Evolutionary conservation across 2,888 invertebrate genomes (phyloP), one percentile per base, ranked within the genome.

Genomic region (Octonoba sinensis): DNA sequence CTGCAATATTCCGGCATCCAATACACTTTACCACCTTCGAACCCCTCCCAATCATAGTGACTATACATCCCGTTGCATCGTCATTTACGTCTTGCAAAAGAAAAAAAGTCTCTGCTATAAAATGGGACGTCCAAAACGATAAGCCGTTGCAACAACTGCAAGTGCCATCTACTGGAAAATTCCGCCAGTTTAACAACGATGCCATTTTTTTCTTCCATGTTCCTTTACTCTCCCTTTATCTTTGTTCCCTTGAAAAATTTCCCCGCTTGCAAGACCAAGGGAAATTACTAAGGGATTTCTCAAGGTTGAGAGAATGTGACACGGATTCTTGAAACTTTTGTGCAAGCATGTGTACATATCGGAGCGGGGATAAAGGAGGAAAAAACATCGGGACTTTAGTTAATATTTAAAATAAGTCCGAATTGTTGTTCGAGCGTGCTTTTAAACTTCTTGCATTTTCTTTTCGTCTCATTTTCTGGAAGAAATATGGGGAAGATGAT

Each of bases 381-480:
- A 64, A 59, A 47, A 51, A 54, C 54, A 64, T 64, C 72, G 54
- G 72, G 54, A 72, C 27, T 72, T 72, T 64, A 72, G 62, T 72
- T 72, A 72, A 72, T 72, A 72, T 72, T 72, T 72, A 72, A 72
- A 72, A 72, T 72, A 72, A 72, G 71, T 71, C 71, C 49, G 22
- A 60, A 36, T 27, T n/a, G 27, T 36, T 36, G 36, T 36, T 36
- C 36, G 36, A 56, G 49, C 22, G 24, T 12, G 22, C 27, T 4
- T 51, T 51, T 36, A 36, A 36, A 36, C 36, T 36, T 36, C 20
- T 46, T 47, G 47, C 22, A 24, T 51, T 66, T 51, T 8, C 24
- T 24, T 24, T 65, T 16, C 16, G 18, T 12, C 46, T 44, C 18
- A 11, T 46, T 44, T 46, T 18, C 18, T 22, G 66, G 47, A 24